Evolutionary conservation across 37 sponge, comb jelly and placozoan genomes (phyloP), one percentile per base, ranked within the genome.

Genomic region (Hexactinellida sp.): DNA sequence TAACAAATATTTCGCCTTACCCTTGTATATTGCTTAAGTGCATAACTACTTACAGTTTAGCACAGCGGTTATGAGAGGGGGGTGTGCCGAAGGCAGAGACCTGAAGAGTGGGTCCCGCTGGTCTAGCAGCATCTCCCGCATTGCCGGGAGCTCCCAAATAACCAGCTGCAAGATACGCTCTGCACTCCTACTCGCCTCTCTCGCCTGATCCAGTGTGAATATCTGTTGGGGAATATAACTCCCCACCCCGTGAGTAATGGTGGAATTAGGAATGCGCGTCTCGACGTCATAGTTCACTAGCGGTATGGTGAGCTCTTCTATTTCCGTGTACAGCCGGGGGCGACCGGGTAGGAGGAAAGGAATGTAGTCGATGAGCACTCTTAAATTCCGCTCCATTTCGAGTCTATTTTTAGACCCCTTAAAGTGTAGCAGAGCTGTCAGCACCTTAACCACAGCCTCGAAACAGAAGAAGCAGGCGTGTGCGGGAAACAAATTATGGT

Each of bases 321-420:
- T 63, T 63, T 23, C 34, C 28, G 28, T 63, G 34, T 63, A n/a
- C 21, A 63, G 5, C 34, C 13, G 76, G 3, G 76, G 76, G 3
- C 13, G 21, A 7, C 28, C 21, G 5, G 76, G 76, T 10, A 63
- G 5, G 3, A 63, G 76, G 76, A 32, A 63, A 25, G 76, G 76
- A 63, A 63, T 10, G 13, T 63, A 28, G 34, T 63, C 76, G 13
- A 63, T 25, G 34, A 21, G 30, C 3, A 63, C 25, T 25, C 76
- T 10, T 63, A 63, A 63, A 63, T 63, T 63, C 13, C 76, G 21
- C 76, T 63, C 76, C 3, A 28, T 21, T 7, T 25, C 34, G 3
- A 63, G 76, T 63, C 76, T 10, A 63, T 63, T 23, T n/a, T 63
- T 63, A 28, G 76, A 63, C 13, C 76, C 76, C 76, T 63, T 63